Evolutionary conservation across 2,797 vertebrate genomes (phyloP).

Genomic region (Urosaurus nigricauda): DNA sequence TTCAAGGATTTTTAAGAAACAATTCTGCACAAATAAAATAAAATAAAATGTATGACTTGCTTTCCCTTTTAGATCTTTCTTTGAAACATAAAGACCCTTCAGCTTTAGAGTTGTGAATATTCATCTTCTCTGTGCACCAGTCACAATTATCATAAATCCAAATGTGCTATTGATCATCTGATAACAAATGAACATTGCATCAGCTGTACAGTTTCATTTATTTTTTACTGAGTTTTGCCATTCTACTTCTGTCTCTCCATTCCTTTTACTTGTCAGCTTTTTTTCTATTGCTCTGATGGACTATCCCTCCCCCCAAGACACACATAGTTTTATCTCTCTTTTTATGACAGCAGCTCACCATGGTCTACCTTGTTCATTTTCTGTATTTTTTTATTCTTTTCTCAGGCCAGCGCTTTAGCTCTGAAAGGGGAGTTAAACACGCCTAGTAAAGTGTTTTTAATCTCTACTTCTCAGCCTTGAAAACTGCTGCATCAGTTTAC

Average conservation of each 20-base stretch:
- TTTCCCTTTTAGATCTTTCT: not conserved
- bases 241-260: fast-evolving
- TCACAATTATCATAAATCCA: not conserved
- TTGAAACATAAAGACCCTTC: slow-evolving; percentile 15
- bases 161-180: not conserved
- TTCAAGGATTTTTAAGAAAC: slow-evolving; percentile 55
- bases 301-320: not conserved
- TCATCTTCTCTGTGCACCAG: slow-evolving; percentile 45
- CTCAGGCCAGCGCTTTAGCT: not conserved
- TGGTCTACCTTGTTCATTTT: not conserved
- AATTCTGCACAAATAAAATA: slow-evolving; percentile 15
- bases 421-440: not conserved
- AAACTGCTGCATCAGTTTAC: not conserved
- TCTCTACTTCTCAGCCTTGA: not conserved
- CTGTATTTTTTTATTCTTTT: not conserved
- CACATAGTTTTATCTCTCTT: not conserved
- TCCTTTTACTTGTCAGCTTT: not conserved
- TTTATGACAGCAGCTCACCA: not conserved
- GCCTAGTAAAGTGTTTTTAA: not conserved
- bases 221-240: fast-evolving
- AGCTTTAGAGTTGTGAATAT: slow-evolving; percentile 34
- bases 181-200: slow-evolving; percentile 3
- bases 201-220: not conserved
- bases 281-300: slow-evolving; percentile 30
- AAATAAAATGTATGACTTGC: slow-evolving; percentile 37